Base-by-base conservation (phyloP, 2,888 invertebrate genomes). In the Leucania comma region DNA sequence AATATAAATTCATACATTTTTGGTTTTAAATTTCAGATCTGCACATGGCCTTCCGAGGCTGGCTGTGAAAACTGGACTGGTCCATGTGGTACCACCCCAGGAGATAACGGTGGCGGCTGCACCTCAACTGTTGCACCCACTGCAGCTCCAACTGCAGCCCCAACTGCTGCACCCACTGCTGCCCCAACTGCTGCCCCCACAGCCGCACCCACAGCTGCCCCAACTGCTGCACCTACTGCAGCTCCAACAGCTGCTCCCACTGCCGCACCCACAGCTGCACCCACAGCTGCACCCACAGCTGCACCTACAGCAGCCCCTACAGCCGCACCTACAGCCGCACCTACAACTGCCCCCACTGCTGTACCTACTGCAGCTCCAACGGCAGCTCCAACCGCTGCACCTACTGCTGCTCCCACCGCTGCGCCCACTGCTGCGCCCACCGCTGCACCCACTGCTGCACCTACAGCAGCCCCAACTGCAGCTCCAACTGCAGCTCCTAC, bases 381-480 rank as follows among this genome's bases (percentile, higher is more conserved):
- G 0, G 84, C 67, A 1, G 68, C 77, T 0, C 48, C 78, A 0
- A 70, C 78, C 0, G 56, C 64, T 0, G 38, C 76, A 0, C 61
- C 75, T 0, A 53, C 57, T 6, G 46, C 72, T 0, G 35, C 67
- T 0, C 66, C 76, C 6, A 62, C 72, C n/a, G 57, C 77, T 9
- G 78, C 80, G 32, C 80, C 81, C 0, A 14, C 68, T 54, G 84
- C 67, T 6, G 68, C 75, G 0, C 35, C 69, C 0, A 71, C 79
- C 0, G 32, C 60, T 0, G 46, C 70, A 0, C 58, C 76, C 0
- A 66, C 75, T 6, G 56, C 75, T 0, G 48, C 77, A 0, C 75
- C 63, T 3, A 17, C 69, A 0, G 26, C 20, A 0, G 10, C 38
- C 0, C 38, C 68, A 0, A 56, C 46, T 2, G 48, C 83, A 3